Conservation (phyloP, 2,888 invertebrate genomes). For the Dexiosoma caninum region DNA sequence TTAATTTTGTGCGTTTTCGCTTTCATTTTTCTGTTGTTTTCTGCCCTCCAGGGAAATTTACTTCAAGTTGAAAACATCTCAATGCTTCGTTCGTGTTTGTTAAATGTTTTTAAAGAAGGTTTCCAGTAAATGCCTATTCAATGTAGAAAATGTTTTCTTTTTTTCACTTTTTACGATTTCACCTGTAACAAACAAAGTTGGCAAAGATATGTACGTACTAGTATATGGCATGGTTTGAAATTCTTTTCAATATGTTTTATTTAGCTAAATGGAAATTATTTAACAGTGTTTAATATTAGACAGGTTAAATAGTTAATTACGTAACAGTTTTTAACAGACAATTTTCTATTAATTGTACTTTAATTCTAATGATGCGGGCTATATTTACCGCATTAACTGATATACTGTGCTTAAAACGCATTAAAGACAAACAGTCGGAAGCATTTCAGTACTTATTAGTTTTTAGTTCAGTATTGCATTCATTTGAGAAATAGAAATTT, state of each 20-base stretch:
- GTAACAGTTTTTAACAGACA: too few species aligned
- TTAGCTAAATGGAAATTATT: constrained; percentile 15
- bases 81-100: constrained; percentile 17
- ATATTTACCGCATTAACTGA: too few species aligned
- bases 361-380: too few species aligned
- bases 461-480: too few species aligned
- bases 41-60: constrained; percentile 66
- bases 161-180: neutral
- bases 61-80: constrained; percentile 20
- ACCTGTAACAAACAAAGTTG: constrained; percentile 13
- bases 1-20: constrained; percentile 64
- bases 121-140: constrained; percentile 46
- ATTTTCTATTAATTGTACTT: neutral
- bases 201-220: neutral
- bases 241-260: neutral
- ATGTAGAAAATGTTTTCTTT: neutral
- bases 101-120: constrained; percentile 24
- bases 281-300: neutral
- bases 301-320: neutral
- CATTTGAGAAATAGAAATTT: too few species aligned
- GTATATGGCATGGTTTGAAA: too few species aligned
- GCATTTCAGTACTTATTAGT: too few species aligned
- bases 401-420: too few species aligned
- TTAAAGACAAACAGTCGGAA: too few species aligned
- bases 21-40: constrained; percentile 48